Evolutionary conservation across 1,140 invertebrate genomes (phyloP).

Genomic region (Acyrthosiphon pisum): DNA sequence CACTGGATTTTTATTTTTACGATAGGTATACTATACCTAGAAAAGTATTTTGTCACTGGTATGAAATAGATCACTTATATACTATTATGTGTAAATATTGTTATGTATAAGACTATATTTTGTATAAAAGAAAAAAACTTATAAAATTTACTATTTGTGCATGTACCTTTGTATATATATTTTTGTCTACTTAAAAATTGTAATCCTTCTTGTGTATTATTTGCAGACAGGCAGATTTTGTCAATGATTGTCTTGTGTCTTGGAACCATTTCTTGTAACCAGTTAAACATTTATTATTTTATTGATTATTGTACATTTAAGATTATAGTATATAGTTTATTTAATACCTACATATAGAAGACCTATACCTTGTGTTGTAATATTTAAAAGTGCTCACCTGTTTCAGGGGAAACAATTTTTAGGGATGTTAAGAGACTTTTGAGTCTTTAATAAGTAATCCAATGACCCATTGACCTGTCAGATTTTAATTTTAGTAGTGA

Average conservation of each 20-base stretch:
- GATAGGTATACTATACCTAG: not conserved
- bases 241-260: not conserved
- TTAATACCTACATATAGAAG: not conserved
- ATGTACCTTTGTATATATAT: not conserved
- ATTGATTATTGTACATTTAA: not conserved
- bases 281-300: not conserved
- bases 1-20: not conserved
- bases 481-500: not conserved
- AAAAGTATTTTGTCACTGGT: not conserved
- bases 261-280: not conserved
- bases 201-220: not conserved
- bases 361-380: not conserved
- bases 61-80: not conserved
- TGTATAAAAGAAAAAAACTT: constrained; percentile 7
- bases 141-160: not conserved
- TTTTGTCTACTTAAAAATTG: not conserved
- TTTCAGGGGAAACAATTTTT: not conserved
- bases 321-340: not conserved
- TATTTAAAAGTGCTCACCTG: not conserved
- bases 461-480: not conserved
- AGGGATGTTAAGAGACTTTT: not conserved
- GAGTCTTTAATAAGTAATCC: not conserved
- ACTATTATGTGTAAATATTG: not conserved
- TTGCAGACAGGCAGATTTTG: not conserved
- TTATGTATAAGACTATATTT: constrained; percentile 5